Evolutionary conservation across 2,113 vertebrate species (phyloP).

Genomic region (Melanotaenia duboulayi): DNA sequence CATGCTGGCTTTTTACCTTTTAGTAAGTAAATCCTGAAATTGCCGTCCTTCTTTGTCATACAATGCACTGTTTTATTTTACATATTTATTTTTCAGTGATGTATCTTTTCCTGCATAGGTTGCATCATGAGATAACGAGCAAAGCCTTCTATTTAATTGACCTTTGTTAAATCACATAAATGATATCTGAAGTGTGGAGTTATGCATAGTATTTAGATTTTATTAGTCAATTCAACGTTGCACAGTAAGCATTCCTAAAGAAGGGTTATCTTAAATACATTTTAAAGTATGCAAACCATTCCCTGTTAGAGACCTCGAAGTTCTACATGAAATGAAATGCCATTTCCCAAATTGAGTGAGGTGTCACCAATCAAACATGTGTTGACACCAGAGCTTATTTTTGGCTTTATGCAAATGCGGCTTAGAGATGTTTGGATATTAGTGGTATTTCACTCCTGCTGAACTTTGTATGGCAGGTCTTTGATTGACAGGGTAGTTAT

Average conservation of each 20-base stretch:
- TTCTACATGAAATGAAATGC: slow-evolving; percentile 44
- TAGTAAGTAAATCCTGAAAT: too few species aligned
- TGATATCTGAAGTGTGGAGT: neutral
- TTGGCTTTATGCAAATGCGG: slow-evolving; percentile 59
- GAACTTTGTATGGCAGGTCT: slow-evolving; percentile 61
- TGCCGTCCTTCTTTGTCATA: too few species aligned
- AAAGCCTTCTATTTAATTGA: neutral
- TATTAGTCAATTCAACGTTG: slow-evolving; percentile 1
- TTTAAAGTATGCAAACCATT: slow-evolving; percentile 17
- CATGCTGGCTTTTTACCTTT: too few species aligned
- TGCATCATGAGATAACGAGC: neutral
- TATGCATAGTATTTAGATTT: neutral
- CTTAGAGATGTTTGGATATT: slow-evolving; percentile 55
- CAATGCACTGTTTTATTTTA: too few species aligned
- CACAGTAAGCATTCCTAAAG: slow-evolving; percentile 9
- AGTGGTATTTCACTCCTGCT: slow-evolving; percentile 61
- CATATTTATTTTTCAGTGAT: neutral
- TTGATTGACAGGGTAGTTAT: slow-evolving; percentile 71
- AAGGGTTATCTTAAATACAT: slow-evolving; percentile 16
- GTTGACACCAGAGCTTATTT: slow-evolving; percentile 61
- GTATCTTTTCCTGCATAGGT: neutral
- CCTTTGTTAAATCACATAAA: neutral
- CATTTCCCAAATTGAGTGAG: slow-evolving; percentile 53
- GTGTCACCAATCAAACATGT: slow-evolving; percentile 50
- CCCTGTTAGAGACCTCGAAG: slow-evolving; percentile 26